Base-by-base conservation (phyloP, 2,888 invertebrate species). In the Lissonota sp. region DNA sequence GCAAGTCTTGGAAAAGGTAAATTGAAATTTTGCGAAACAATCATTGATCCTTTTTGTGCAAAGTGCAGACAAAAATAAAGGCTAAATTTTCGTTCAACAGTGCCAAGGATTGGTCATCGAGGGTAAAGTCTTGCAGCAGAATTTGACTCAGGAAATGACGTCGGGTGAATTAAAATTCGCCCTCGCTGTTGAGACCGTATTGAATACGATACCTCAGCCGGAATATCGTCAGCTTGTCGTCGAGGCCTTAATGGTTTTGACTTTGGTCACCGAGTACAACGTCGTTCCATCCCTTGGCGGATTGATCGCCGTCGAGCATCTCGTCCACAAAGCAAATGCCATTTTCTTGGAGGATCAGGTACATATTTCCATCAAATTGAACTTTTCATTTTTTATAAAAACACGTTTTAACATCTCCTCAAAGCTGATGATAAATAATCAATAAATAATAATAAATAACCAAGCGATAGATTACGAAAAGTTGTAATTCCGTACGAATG, bases 141-240 rank as follows among this genome's bases (percentile, higher is more conserved):
- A 97, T 92, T 93, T 99, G 69, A 99, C 99, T 0, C 98, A 98
- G 93, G 99, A 99, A 95, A 99, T 99, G 99, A 99, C 99, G 0
- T 95, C 99, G 0, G 99, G 99, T 55, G 99, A 99, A 93, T 93
- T 99, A 87, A 99, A 99, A 93, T 99, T 99, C 93, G 99, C 99
- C 0, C 94, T 99, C 12, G 98, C 98, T 73, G 99, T 99, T 0
- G 99, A 99, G 93, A 97, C 98, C 1, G 99, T 99, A 2, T 94
- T 99, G 67, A 99, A 99, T 92, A 96, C 97, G 67, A 99, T 99
- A 88, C 98, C 99, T 0, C 99, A 99, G 92, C 99, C 99, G 0
- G 99, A 99, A 92, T 99, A 99, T 93, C 95, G 99, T 26, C 99
- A 99, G 92, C 93, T 99, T 83, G 96, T 99, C 72, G 99, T 99